Evolutionary conservation across 2,113 vertebrate species (phyloP).

Genomic region (Nothobranchius kuhntae): DNA sequence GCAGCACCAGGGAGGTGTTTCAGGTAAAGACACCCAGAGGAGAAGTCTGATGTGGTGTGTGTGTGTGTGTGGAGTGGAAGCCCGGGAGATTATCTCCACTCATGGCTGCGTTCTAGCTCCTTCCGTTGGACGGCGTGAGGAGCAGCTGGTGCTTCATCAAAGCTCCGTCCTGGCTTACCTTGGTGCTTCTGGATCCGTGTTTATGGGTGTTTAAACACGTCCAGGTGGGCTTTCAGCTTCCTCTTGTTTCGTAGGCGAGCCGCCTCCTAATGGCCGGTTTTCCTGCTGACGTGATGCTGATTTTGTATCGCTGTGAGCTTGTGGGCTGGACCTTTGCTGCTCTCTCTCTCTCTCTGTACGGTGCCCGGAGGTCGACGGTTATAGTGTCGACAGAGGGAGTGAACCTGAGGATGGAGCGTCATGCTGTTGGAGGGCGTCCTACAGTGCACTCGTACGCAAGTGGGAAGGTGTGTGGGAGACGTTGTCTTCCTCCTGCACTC

Average conservation of each 20-base stretch:
- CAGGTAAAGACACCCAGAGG: constrained; percentile 50
- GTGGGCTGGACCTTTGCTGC: background rate
- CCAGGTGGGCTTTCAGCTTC: constrained; percentile 4
- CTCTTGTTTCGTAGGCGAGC: constrained; percentile 6
- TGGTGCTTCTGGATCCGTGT: constrained; percentile 4
- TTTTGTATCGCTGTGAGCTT: background rate
- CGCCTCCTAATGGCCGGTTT: constrained; percentile 3
- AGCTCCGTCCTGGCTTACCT: constrained; percentile 21
- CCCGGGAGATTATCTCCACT: constrained; percentile 44
- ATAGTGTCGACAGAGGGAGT: constrained; percentile 6
- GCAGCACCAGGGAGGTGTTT: constrained; percentile 11
- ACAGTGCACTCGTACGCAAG: constrained; percentile 32
- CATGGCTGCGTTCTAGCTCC: constrained; percentile 37
- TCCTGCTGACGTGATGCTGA: constrained; percentile 6
- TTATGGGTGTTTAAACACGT: constrained; percentile 10
- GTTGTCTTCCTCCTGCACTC: constrained; percentile 7
- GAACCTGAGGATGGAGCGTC: constrained; percentile 12
- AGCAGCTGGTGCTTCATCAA: constrained; percentile 50
- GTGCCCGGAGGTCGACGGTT: constrained; percentile 25
- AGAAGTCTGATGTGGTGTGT: constrained; percentile 25
- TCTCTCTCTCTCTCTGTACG: constrained; percentile 3
- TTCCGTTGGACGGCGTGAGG: constrained; percentile 30
- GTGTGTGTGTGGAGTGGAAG: constrained; percentile 28
- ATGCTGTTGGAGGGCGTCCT: constrained; percentile 12
- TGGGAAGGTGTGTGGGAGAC: constrained; percentile 32